These are phyloP conservation scores for Hyaena hyaena DNA, from an alignment of 2,113 vertebrate genomes.

Conservation along the genomic window DNA sequence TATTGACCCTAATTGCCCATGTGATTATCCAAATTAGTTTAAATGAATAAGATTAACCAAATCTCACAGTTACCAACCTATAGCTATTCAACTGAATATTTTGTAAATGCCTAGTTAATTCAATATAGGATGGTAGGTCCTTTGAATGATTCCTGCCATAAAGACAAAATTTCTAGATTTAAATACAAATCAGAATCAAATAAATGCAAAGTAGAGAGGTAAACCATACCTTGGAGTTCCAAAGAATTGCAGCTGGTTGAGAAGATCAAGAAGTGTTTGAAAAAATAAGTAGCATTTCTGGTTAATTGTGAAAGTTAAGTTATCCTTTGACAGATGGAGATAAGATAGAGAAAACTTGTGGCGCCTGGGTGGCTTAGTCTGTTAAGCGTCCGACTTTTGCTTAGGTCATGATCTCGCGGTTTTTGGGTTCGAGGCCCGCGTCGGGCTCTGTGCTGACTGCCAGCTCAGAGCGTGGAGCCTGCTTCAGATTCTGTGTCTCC, in stretches of 20 bases:
- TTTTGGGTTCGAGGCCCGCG: no score
- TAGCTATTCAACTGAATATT: neutral
- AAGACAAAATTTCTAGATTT: neutral
- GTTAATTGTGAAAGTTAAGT: neutral
- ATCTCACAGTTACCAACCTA: neutral
- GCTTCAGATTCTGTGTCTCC: no score
- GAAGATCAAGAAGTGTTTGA: neutral
- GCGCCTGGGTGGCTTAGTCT: no score
- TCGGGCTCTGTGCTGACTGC: no score
- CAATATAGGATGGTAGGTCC: neutral
- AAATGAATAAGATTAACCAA: neutral
- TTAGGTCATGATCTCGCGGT: no score
- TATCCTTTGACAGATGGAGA: neutral
- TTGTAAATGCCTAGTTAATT: neutral
- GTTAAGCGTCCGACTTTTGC: no score
- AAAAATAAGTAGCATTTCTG: neutral
- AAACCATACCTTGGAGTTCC: neutral
- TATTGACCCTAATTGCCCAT: neutral
- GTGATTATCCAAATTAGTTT: neutral
- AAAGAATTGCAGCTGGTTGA: neutral
- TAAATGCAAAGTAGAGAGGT: neutral
- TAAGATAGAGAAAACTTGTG: neutral
- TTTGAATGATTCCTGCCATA: neutral
- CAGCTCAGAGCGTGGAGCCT: no score
- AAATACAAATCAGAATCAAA: constrained; percentile 3